These are phyloP conservation scores for Hermetia illucens DNA, from an alignment of 1,140 invertebrate species.

Conservation along the genomic window DNA sequence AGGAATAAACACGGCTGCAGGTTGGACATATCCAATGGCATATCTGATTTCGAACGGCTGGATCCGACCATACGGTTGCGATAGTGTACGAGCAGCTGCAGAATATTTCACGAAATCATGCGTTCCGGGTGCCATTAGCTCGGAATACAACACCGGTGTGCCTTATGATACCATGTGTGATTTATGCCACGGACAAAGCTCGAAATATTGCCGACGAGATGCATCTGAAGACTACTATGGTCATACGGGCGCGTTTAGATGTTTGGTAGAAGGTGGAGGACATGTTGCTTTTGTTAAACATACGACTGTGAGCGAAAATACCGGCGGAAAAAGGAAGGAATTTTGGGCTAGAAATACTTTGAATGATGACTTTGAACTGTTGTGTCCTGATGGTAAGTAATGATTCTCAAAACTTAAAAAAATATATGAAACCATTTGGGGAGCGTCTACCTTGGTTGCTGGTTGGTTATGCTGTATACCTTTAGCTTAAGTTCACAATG, in stretches of 20 bases:
- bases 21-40: conserved; percentile 90
- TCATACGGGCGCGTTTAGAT: conserved; percentile 78
- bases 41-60: conserved; percentile 86
- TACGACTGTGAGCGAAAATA: conserved; percentile 81
- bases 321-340: conserved; percentile 74
- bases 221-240: conserved; percentile 82
- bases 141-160: conserved; percentile 64
- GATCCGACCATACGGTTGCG: conserved; percentile 83
- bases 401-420: too few relatives aligned
- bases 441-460: too few relatives aligned
- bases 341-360: conserved; percentile 89
- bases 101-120: conserved; percentile 89
- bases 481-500: too few relatives aligned
- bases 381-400: conserved; percentile 75
- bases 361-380: conserved; percentile 80
- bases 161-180: conserved; percentile 89
- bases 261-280: conserved; percentile 87
- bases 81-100: conserved; percentile 73
- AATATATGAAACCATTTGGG: too few relatives aligned
- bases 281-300: conserved; percentile 91
- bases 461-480: too few relatives aligned
- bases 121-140: conserved; percentile 75
- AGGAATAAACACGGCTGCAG: conserved; percentile 81
- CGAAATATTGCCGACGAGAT: conserved; percentile 64
- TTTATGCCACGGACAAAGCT: conserved; percentile 79